Base-by-base conservation (phyloP, 2,113 vertebrate genomes). In the Syngnathoides biaculeatus region DNA sequence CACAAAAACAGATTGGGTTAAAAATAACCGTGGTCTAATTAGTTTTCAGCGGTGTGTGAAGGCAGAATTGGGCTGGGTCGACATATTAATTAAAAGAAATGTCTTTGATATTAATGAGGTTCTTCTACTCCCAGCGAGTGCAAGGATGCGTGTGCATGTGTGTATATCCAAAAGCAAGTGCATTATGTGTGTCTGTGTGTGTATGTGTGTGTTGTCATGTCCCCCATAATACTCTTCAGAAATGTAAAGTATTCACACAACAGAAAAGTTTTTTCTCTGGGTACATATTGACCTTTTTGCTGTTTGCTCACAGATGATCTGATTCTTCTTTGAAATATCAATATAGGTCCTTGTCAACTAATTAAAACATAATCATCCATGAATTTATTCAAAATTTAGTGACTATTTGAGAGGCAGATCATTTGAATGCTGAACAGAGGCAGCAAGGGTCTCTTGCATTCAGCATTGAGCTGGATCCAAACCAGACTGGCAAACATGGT, bases 101-200 rank as follows among this genome's bases (percentile, higher is more conserved):
- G 74, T 75, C 81, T 86, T 89, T 89, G 85, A 88, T 87, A 80
- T 87, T 84, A 87, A 88, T 84, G 77, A 87, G 84, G 63, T 68
- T 77, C 84, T 78, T 85, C 79, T 79, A 52, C 69, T 68, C 68
- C 79, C 45, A 45, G 69, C 62, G 65, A 66, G 39, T 55, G 72
- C 59, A 69, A 67, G 64, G 60, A 61, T 80, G 68, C 79, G 73
- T 56, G 50, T 80, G 68, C 79, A 72, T 56, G 50, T 73, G 53
- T 26, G 24, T 26, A 35, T 68, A 64, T 56, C 69, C 62, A 62
- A 68, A 71, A 59, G 61, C 8, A 64, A n/a, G 57, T 62, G 48
- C 26, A 14, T 13, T 65, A 58, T 53, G 77, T 64, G 66, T 69
- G 68, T 59, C 4, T 80, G 68, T 78, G 73, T 56, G 50, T n/a